Evolutionary conservation across 2,888 invertebrate species (phyloP), one percentile per base, ranked within the genome.

Genomic region (Hofmannophila pseudospretella): DNA sequence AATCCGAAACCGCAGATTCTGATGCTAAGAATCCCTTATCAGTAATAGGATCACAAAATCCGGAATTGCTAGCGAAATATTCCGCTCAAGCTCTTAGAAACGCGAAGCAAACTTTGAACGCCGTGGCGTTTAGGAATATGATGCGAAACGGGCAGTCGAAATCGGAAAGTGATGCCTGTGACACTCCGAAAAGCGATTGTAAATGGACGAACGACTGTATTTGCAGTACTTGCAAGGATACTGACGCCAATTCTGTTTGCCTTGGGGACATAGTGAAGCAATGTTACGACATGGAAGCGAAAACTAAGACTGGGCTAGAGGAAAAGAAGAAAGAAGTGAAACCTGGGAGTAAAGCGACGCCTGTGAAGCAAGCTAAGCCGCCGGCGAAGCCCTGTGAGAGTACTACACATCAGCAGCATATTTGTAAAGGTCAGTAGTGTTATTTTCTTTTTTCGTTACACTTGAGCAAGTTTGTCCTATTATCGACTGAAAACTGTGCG

Each of bases 361-460:
- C 45, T 0, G 56, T 41, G 12, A 74, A 72, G 33, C 63, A 50
- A 12, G 57, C 58, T 11, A 74, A 75, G 39, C 67, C 60, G 1
- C 59, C 59, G 19, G 62, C 70, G 0, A 27, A 53, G 62, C 22
- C 8, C 0, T 85, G 85, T 7, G 85, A 84, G 56, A 81, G 73
- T n/a, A 58, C 66, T 0, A 58, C 58, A 3, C 84, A 85, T 45
- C 84, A 80, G 20, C 84, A 81, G 32, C 86, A 87, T 44, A 72
- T 85, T 1, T 87, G 86, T 56, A 85, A 82, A 68, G 82, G 86
- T 86, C 3, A 45, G 73, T 55, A n/a, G n/a, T n/a, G n/a, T n/a
- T n/a, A n/a, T n/a, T n/a, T n/a, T n/a, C n/a, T n/a, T n/a, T n/a
- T n/a, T n/a, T n/a, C n/a, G n/a, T n/a, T n/a, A n/a, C n/a, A n/a